Evolutionary conservation across 2,113 vertebrate species (phyloP), one percentile per base, ranked within the genome.

Genomic region (Suricata suricatta): DNA sequence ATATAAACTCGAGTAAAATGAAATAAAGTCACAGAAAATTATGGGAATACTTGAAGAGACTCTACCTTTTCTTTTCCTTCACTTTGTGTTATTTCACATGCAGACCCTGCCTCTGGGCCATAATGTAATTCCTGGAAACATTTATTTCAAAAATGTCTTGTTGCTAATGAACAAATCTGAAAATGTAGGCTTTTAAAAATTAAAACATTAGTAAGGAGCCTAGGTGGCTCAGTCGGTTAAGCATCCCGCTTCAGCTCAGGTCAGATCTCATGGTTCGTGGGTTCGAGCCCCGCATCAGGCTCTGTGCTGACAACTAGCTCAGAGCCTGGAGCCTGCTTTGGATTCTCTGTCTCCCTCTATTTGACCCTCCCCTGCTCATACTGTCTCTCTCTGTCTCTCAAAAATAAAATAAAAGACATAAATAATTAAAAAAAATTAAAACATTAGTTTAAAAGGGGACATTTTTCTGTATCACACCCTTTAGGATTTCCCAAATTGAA

Each of bases 11-110:
- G 50, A 87, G 52, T 3, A 41, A 90, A 95, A 57, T 44, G 27
- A 90, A 91, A 63, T 44, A 50, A 85, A 96, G 25, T 35, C 63
- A 76, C n/a, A 60, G 69, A 27, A 96, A 89, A 93, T 60, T 5
- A 27, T n/a, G 50, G 76, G 7, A 60, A 60, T 44, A 69, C 23
- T 47, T 38, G 16, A 95, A 94, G 52, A 82, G 27, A 38, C 0
- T 2, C n/a, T 77, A 19, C 19, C 9, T 68, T 80, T 50, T 4
- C 9, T 69, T 80, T 87, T 82, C 25, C 8, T 74, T 94, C 29
- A 9, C 7, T 80, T 4, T 50, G 8, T 38, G 72, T 0, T 88
- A 83, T 85, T 77, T 90, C 31, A 60, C 47, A 90, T 47, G 1
- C 27, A 68, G 21, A n/a, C 29, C 7, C n/a, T 85, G 19, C 16